These are phyloP conservation scores for Orthosia cruda DNA, from an alignment of 2,888 invertebrate genomes.

Conservation along the genomic window DNA sequence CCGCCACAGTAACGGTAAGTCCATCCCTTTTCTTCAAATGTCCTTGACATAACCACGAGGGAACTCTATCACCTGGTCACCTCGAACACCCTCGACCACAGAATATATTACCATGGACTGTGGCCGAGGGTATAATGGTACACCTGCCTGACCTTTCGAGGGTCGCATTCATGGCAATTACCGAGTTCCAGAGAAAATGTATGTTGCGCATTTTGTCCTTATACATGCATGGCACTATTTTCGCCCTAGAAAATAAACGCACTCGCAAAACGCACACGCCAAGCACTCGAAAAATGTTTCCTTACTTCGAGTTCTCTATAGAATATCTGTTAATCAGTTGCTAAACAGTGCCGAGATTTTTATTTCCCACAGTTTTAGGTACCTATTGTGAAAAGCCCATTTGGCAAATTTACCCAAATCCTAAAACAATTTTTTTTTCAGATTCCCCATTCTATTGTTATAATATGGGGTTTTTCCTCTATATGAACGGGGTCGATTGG, in stretches of 20 bases:
- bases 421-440: background rate
- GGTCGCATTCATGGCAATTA: conserved; percentile 18
- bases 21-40: background rate
- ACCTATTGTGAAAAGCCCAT: conserved; percentile 1
- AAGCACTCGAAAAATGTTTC: background rate
- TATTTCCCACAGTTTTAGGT: background rate
- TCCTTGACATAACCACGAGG: background rate
- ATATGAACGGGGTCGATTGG: background rate
- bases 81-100: background rate
- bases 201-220: background rate
- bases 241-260: background rate
- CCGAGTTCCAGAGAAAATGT: conserved; percentile 4
- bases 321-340: too few relatives aligned
- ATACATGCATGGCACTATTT: background rate
- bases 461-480: conserved; percentile 10
- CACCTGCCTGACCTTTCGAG: conserved; percentile 1
- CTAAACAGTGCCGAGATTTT: too few relatives aligned
- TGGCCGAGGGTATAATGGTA: background rate
- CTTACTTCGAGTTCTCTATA: background rate
- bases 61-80: background rate
- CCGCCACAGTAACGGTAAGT: background rate
- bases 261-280: too few relatives aligned
- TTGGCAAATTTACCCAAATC: background rate
- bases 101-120: background rate
- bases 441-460: conserved; percentile 16